These are phyloP conservation scores for Amphipoea oculea DNA, from an alignment of 2,888 invertebrate genomes.

Conservation along the genomic window DNA sequence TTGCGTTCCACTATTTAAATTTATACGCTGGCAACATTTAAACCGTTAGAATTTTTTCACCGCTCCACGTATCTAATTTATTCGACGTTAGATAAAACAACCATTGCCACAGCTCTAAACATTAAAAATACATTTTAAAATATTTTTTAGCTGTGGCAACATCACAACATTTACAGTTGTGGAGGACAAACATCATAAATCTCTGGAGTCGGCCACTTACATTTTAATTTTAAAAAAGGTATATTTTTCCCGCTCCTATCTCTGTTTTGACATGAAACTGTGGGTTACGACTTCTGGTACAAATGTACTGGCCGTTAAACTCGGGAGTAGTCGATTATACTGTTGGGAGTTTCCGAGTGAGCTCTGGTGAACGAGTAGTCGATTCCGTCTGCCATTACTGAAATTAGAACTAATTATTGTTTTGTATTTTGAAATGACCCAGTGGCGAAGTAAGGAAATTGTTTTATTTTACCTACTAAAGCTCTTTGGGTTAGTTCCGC, in stretches of 20 bases:
- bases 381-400: conserved; percentile 38
- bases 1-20: conserved; percentile 7
- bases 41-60: conserved; percentile 25
- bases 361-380: conserved; percentile 35
- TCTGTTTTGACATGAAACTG: conserved; percentile 68
- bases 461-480: conserved; percentile 4
- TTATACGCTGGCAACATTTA: conserved; percentile 27
- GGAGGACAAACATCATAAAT: conserved; percentile 70
- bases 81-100: conserved; percentile 56
- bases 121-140: conserved; percentile 57
- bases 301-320: conserved; percentile 59
- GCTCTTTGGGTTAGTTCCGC: neutral
- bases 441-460: neutral
- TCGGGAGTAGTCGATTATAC: conserved; percentile 47
- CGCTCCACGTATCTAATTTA: conserved; percentile 49
- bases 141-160: conserved; percentile 50
- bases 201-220: conserved; percentile 63
- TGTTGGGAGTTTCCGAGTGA: conserved; percentile 29
- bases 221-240: conserved; percentile 72
- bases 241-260: conserved; percentile 65
- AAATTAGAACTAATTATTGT: conserved; percentile 47
- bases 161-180: conserved; percentile 63
- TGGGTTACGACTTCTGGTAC: conserved; percentile 54
- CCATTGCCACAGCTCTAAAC: conserved; percentile 41
- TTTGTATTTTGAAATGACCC: conserved; percentile 27